Percentiles rank a stretch among this genome's conserved stretches.
phyloP scores from a whole-genome alignment of 2,113 vertebrate genomes.

The Mustelus asterias region DNA sequence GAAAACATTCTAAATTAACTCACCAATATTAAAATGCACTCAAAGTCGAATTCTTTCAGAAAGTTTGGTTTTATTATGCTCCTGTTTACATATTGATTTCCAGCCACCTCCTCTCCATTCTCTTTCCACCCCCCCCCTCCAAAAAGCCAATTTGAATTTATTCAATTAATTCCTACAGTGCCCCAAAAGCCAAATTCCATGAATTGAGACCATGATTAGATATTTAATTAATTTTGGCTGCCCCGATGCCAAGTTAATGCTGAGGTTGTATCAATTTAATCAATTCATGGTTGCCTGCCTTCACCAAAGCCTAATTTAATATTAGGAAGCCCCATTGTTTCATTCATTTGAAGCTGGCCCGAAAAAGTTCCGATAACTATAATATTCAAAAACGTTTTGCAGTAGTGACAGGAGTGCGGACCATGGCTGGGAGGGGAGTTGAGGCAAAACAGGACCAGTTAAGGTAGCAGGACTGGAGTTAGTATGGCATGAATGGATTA shows the following conservation, averaged over 20 bases:
- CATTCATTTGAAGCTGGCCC: not conserved
- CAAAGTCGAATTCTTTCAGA: too few relatives aligned
- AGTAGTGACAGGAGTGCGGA: not conserved
- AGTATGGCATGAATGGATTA: not conserved
- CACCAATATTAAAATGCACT: too few relatives aligned
- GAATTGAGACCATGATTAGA: not conserved
- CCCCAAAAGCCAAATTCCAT: not conserved
- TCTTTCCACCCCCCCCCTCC: too few relatives aligned
- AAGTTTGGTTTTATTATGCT: not conserved
- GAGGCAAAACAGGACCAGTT: not conserved
- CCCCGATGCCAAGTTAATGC: not conserved
- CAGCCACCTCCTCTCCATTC: not conserved
- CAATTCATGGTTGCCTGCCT: not conserved
- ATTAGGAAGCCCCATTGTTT: not conserved
- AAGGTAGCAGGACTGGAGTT: not conserved
- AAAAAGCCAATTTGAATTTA: constrained; percentile 1
- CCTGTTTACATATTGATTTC: not conserved
- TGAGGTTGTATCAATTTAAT: not conserved
- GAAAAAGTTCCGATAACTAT: not conserved
- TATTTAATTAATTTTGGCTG: not conserved
- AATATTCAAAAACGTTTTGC: not conserved
- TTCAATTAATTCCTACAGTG: not conserved
- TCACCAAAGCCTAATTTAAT: not conserved
- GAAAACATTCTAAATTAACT: too few relatives aligned
- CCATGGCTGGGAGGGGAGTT: not conserved